phyloP scores from a whole-genome alignment of 2,113 vertebrate genomes.

The Corythornis cristatus region DNA sequence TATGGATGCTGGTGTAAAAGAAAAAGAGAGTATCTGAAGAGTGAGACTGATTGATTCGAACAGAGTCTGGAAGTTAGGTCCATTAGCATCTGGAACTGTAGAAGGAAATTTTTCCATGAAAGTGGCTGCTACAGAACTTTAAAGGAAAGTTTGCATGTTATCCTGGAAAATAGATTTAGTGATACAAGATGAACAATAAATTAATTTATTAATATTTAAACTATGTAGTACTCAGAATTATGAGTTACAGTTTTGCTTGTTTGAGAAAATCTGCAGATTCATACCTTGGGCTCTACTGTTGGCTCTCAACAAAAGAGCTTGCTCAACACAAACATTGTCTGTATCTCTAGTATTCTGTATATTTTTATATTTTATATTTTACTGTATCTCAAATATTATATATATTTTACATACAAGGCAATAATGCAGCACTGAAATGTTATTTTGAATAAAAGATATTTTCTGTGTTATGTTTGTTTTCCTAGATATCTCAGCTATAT shows the following conservation, averaged over 20 bases:
- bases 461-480: background rate
- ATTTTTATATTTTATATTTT: too few relatives aligned
- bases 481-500: background rate
- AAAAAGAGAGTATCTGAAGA: background rate
- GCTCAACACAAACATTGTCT: background rate
- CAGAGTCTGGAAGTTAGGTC: background rate
- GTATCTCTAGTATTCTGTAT: background rate
- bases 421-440: background rate
- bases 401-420: background rate
- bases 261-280: background rate
- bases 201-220: background rate
- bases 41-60: background rate
- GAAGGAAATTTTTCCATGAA: background rate
- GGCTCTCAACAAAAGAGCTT: background rate
- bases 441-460: background rate
- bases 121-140: background rate
- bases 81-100: background rate
- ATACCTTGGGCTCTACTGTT: background rate
- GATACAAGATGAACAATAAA: background rate
- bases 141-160: background rate
- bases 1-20: background rate
- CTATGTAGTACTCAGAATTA: background rate
- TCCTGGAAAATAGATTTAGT: background rate
- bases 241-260: background rate
- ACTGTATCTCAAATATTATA: too few relatives aligned